Percentiles rank a stretch among this genome's conserved stretches.
Evolutionary conservation across 1,140 invertebrate species (phyloP).

Genomic region (Megathymus violae): DNA sequence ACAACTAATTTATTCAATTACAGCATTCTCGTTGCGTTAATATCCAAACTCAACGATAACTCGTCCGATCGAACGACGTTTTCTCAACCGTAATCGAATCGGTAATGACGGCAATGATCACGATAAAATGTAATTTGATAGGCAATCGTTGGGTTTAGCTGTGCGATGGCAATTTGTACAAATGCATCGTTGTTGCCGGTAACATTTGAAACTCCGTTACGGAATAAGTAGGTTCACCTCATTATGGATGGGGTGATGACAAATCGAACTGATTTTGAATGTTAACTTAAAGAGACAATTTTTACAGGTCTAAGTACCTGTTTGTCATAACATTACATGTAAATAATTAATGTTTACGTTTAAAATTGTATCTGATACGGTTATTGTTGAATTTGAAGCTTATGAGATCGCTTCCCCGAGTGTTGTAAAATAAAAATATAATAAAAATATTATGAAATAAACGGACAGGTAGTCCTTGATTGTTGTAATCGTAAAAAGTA

Average conservation of each 20-base stretch:
- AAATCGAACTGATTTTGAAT: slow-evolving; percentile 15
- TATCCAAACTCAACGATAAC: slow-evolving; percentile 18
- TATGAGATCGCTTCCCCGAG: too few relatives aligned
- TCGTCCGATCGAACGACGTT: slow-evolving; percentile 37
- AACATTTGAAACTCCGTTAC: slow-evolving; percentile 40
- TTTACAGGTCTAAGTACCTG: too few relatives aligned
- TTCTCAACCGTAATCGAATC: slow-evolving; percentile 52
- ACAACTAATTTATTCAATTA: slow-evolving; percentile 32
- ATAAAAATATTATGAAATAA: too few relatives aligned
- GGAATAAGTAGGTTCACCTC: slow-evolving; percentile 12
- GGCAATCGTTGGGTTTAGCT: slow-evolving; percentile 57
- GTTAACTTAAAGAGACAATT: too few relatives aligned
- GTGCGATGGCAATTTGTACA: slow-evolving; percentile 59
- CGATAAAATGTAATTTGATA: slow-evolving; percentile 67
- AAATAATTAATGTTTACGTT: too few relatives aligned
- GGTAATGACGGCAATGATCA: slow-evolving; percentile 52
- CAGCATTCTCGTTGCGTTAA: slow-evolving; percentile 25
- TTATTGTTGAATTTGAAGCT: too few relatives aligned
- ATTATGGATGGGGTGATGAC: slow-evolving; percentile 17
- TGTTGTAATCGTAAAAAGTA: too few relatives aligned
- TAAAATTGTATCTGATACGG: too few relatives aligned
- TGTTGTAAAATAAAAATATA: too few relatives aligned
- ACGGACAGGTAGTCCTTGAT: too few relatives aligned
- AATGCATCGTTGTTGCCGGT: slow-evolving; percentile 44
- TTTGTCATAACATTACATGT: too few relatives aligned